phyloP scores from a whole-genome alignment of 2,888 invertebrate genomes.

The Luffia ferchaultella region DNA sequence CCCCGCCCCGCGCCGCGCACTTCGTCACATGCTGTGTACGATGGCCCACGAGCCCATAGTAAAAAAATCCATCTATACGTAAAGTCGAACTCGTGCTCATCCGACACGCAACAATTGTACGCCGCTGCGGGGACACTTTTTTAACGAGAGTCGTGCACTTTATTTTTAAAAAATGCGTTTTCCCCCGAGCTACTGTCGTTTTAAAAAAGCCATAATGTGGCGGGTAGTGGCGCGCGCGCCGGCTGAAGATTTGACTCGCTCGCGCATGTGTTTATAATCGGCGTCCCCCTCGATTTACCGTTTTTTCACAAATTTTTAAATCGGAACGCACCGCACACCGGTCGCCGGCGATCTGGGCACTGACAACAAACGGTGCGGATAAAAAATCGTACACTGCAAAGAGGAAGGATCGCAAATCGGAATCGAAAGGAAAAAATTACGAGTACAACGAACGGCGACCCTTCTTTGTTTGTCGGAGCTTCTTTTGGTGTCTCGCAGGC shows the following conservation, averaged over 20 bases:
- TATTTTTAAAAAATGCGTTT: slow-evolving; percentile 56
- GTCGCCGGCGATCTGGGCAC: slow-evolving; percentile 37
- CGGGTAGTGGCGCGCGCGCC: slow-evolving; percentile 52
- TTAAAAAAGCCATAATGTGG: slow-evolving; percentile 60
- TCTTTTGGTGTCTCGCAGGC: too few relatives aligned
- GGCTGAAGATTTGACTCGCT: slow-evolving; percentile 66
- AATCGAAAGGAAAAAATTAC: slow-evolving; percentile 44
- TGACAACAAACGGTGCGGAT: too few relatives aligned
- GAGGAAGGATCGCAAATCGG: slow-evolving; percentile 31
- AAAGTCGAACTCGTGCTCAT: slow-evolving; percentile 63
- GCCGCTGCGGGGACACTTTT: slow-evolving; percentile 55
- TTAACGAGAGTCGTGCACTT: slow-evolving; percentile 54
- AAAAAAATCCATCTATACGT: slow-evolving; percentile 58
- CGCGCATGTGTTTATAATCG: slow-evolving; percentile 58
- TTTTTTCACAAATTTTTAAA: slow-evolving; percentile 49
- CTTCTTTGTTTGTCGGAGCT: neutral
- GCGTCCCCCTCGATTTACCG: slow-evolving; percentile 56
- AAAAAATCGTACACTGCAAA: slow-evolving; percentile 42
- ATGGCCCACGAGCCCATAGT: slow-evolving; percentile 51
- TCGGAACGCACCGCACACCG: slow-evolving; percentile 39
- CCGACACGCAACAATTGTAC: slow-evolving; percentile 65
- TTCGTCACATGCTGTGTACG: slow-evolving; percentile 25
- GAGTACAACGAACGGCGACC: neutral
- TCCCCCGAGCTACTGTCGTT: slow-evolving; percentile 45
- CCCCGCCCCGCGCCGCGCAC: slow-evolving; percentile 10